Percentiles rank a stretch among this genome's conserved stretches.
These are phyloP conservation scores for Pogona vitticeps DNA, from an alignment of 2,113 vertebrate genomes.

Conservation along the genomic window DNA sequence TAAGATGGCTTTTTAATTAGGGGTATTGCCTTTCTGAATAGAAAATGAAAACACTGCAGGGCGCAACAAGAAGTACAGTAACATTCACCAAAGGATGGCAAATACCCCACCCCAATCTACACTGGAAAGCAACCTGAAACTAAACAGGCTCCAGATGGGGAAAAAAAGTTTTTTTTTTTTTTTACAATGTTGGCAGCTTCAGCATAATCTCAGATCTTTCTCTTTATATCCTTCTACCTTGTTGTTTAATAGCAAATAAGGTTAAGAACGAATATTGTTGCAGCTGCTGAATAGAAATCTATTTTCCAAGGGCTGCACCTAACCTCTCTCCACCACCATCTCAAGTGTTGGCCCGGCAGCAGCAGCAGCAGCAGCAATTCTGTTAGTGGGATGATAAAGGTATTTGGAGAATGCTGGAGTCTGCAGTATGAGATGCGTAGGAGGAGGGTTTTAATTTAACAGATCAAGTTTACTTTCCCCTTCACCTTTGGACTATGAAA, in stretches of 20 bases:
- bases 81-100: no score
- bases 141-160: no score
- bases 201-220: neutral
- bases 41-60: no score
- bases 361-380: constrained; percentile 57
- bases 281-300: constrained; percentile 16
- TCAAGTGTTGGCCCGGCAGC: neutral
- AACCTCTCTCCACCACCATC: neutral
- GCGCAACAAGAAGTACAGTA: no score
- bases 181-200: neutral
- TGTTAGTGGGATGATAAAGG: constrained; percentile 69
- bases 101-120: no score
- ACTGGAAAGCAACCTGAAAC: no score
- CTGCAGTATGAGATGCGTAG: constrained; percentile 64
- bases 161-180: neutral
- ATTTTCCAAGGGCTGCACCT: neutral
- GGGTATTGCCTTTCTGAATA: no score
- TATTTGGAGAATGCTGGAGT: constrained; percentile 74
- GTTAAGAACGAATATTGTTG: constrained; percentile 14
- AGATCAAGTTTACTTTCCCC: constrained; percentile 60
- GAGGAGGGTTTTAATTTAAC: constrained; percentile 73
- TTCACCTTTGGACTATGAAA: constrained; percentile 71
- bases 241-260: neutral
- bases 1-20: no score
- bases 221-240: constrained; percentile 22